Conservation (phyloP, 1,140 invertebrate species). For the Atopsyche davidsoni region DNA sequence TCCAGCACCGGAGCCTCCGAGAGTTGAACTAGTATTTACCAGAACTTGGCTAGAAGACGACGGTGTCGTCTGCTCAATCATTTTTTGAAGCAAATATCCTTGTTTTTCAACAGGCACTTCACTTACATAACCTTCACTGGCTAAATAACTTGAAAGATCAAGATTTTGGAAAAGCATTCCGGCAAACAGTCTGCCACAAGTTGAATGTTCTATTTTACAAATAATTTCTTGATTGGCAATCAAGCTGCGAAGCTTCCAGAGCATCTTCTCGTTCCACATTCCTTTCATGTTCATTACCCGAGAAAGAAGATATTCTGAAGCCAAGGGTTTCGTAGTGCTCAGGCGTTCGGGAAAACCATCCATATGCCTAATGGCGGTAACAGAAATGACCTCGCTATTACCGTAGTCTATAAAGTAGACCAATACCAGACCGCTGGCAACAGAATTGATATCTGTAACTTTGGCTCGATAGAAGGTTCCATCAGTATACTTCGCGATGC, state of each 20-base stretch:
- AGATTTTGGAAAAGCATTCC: slow-evolving; percentile 37
- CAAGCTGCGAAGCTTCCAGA: slow-evolving; percentile 44
- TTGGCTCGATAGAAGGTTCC: slow-evolving; percentile 57
- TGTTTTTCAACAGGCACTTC: slow-evolving; percentile 23
- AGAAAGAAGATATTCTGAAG: slow-evolving; percentile 53
- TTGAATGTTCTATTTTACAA: slow-evolving; percentile 34
- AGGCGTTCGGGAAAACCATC: slow-evolving; percentile 48
- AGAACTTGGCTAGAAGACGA: no score
- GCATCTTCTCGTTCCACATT: slow-evolving; percentile 46
- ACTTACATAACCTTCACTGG: slow-evolving; percentile 15
- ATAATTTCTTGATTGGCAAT: slow-evolving; percentile 49
- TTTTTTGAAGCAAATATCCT: slow-evolving; percentile 8
- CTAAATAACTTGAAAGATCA: slow-evolving; percentile 41
- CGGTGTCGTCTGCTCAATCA: no score
- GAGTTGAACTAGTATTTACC: no score
- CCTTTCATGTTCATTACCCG: slow-evolving; percentile 43
- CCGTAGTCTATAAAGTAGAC: slow-evolving; percentile 69
- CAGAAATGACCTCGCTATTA: slow-evolving; percentile 51
- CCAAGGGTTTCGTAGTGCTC: slow-evolving; percentile 47
- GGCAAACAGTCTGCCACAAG: slow-evolving; percentile 11
- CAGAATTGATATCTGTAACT: slow-evolving; percentile 44
- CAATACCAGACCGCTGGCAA: slow-evolving; percentile 45
- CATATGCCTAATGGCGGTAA: slow-evolving; percentile 50
- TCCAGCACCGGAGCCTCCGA: no score
- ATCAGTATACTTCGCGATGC: slow-evolving; percentile 60